phyloP scores from a whole-genome alignment of 2,888 invertebrate genomes.

The Tinea semifulvella region DNA sequence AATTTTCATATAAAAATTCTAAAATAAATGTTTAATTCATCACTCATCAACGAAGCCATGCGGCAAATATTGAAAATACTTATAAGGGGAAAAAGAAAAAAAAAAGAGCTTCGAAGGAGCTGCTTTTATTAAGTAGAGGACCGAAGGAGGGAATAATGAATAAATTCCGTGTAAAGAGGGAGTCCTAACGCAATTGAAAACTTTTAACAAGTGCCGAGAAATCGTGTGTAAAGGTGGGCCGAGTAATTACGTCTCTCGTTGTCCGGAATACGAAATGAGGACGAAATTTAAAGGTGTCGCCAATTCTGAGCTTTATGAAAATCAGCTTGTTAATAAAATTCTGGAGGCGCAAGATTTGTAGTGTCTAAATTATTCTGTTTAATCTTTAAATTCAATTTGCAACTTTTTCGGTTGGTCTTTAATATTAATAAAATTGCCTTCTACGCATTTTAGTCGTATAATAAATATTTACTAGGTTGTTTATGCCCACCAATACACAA shows the following conservation, averaged over 20 bases:
- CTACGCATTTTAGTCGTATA: too few relatives aligned
- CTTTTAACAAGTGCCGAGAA: constrained; percentile 65
- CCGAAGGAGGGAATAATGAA: constrained; percentile 51
- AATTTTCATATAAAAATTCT: constrained; percentile 31
- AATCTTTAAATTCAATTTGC: neutral
- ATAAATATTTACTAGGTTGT: too few relatives aligned
- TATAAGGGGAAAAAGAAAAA: constrained; percentile 33
- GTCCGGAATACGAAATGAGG: constrained; percentile 56
- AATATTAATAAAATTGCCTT: too few relatives aligned
- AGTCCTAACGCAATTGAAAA: constrained; percentile 64
- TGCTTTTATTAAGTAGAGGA: constrained; percentile 54
- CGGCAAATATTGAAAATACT: constrained; percentile 61
- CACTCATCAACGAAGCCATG: constrained; percentile 50
- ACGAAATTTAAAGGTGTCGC: constrained; percentile 40
- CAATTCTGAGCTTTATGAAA: constrained; percentile 35
- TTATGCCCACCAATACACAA: too few relatives aligned
- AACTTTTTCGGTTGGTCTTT: neutral
- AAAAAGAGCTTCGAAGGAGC: constrained; percentile 46
- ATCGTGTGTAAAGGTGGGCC: constrained; percentile 64
- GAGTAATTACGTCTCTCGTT: constrained; percentile 46
- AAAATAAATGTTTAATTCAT: constrained; percentile 56
- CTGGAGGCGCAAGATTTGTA: neutral
- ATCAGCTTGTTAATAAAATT: constrained; percentile 39
- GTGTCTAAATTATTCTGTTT: neutral
- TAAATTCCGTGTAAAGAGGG: constrained; percentile 59